A percentile compares a stretch with the other conserved stretches of the same genome.
Conservation (phyloP, 1,140 invertebrate species). For the Nixonia krombeini region DNA sequence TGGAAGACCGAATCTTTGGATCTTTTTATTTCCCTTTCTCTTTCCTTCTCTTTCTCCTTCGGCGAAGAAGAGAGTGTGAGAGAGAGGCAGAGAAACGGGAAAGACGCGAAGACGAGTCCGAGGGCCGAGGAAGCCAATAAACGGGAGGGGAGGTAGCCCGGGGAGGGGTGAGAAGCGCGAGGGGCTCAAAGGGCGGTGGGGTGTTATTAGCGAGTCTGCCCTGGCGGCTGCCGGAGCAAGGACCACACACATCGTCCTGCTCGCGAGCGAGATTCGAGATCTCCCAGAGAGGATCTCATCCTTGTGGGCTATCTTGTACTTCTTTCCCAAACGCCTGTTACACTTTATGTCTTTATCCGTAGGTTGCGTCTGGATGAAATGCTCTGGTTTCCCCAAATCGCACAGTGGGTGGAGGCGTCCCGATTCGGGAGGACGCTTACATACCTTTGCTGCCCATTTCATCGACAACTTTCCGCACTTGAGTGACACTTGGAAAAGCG, state of each 20-base stretch:
- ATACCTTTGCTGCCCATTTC: too few relatives aligned
- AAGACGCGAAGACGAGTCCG: not conserved
- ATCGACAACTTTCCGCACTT: too few relatives aligned
- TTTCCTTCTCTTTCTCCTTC: constrained; percentile 3
- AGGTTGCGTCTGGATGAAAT: constrained; percentile 52
- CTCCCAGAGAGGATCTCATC: not conserved
- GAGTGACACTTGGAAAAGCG: too few relatives aligned
- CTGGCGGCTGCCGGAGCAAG: constrained; percentile 62
- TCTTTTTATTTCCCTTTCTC: constrained; percentile 58
- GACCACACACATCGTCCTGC: constrained; percentile 67
- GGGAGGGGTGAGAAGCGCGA: constrained; percentile 22
- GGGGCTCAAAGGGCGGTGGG: constrained; percentile 44
- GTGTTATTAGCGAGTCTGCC: constrained; percentile 66
- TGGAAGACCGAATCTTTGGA: constrained; percentile 52
- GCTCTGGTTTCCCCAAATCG: constrained; percentile 35
- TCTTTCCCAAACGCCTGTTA: constrained; percentile 58
- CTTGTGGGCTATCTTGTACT: constrained; percentile 35
- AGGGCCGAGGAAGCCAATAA: not conserved
- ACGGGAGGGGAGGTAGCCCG: not conserved
- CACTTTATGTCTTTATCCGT: constrained; percentile 66
- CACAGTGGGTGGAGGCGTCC: too few relatives aligned
- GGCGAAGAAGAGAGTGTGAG: constrained; percentile 21
- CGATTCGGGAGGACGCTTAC: too few relatives aligned
- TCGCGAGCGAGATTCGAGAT: constrained; percentile 22
- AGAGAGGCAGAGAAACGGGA: constrained; percentile 13